Base-by-base conservation (phyloP, 2,888 invertebrate species). In the Drosophila trichaetosa region DNA sequence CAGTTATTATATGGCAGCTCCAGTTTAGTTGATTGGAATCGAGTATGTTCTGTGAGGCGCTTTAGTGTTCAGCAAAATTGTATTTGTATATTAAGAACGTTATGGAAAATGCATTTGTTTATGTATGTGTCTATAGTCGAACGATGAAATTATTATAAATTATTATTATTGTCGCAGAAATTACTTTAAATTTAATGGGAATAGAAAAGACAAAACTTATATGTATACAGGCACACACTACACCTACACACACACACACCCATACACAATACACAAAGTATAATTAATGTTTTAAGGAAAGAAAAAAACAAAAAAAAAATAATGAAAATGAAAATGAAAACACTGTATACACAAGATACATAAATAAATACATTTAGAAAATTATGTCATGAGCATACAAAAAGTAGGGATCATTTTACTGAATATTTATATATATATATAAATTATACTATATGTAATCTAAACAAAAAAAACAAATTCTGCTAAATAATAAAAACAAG, bases 381-480 rank as follows among this genome's bases (percentile, higher is more conserved):
- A 84, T 81, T 86, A 82, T 87, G 87, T 89, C 87, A 87, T 83
- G 87, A 83, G 87, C 87, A 87, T 89, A 83, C 84, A 89, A 86
- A 88, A 87, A 84, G 91, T 91, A 91, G 91, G 90, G 91, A 91
- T 90, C 91, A 91, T 91, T 91, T 91, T 89, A 87, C 89, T 85
- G 83, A 84, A 75, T 64, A 70, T 74, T 71, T 78, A 69, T 74
- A 72, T 60, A 65, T 68, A 73, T 68, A 63, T 74, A 66, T 69
- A 73, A n/a, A 73, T 64, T 68, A 67, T 60, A 83, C 69, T 81
- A 83, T 73, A 80, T 84, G 80, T 84, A 81, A 70, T 80, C 72
- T 74, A 72, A 69, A 27, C 65, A 64, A 73, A n/a, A 62, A 62
- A 62, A 66, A 53, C 48, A 75, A 79, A 84, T 79, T 82, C 79